Evolutionary conservation across 2,797 vertebrate genomes (phyloP), one percentile per base, ranked within the genome.

Genomic region (Cirrhinus molitorella): DNA sequence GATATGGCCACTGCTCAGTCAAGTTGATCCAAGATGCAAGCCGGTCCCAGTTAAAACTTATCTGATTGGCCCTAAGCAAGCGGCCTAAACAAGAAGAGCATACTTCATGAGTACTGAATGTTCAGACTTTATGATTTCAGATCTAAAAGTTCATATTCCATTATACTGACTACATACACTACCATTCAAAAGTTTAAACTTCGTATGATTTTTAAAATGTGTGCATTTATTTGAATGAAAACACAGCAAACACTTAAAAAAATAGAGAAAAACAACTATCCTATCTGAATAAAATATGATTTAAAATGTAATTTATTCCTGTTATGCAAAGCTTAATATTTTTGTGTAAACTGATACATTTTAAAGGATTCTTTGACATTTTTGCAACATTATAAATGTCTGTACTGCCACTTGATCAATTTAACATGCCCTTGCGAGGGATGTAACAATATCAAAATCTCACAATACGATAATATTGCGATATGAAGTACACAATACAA

Each of bases 11-110:
- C 92, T 99, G 97, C 90, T 99, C 98, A 0, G 98, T 99, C 83
- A 99, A 94, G 92, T 99, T 98, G 93, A 99, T 99, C 98, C 98
- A 99, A 9, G 97, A 98, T 0, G 97, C 98, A 87, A 99, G 94
- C 2, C 98, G 95, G 88, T 99, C 98, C 98, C 98, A 99, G 85
- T 96, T 98, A 85, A 99, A 99, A 25, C 83, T 95, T 90, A 99
- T 99, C 94, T 99, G 98, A 94, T 99, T 99, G 91, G 98, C 98
- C 92, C 98, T 93, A 85, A 99, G 91, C 78, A 99, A 94, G 75
- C 98, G 95, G 51, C 98, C 98, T 97, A 85, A 81, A 84, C 61
- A 67, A 76, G 37, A 68, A 17, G 28, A 25, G 4, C 19, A 34
- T 59, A 83, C n/a, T 57, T 71, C 9, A 47, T 59, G 23, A 63